Evolutionary conservation across 2,888 invertebrate genomes (phyloP), one percentile per base, ranked within the genome.

Genomic region (Octonoba sinensis): DNA sequence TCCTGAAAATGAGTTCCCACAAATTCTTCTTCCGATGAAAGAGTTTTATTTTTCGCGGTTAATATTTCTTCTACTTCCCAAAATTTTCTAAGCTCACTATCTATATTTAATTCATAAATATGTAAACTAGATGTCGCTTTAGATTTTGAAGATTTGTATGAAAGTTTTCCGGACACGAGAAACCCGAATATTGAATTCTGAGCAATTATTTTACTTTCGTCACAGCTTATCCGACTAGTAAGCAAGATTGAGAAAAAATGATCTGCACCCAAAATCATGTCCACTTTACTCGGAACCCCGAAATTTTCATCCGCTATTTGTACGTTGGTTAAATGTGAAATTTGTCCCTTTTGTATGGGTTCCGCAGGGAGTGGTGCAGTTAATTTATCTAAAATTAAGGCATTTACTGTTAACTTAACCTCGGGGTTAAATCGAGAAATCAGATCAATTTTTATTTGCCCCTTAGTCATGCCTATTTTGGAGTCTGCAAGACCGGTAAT

Each of bases 41-140:
- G n/a, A n/a, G 3, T 57, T 20, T 57, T 3, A 22, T 2, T 57
- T 57, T 36, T 36, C 8, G 57, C 13, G 3, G 6, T 18, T 20
- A 6, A 11, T 13, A 57, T 22, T 22, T 57, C 57, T 57, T 57
- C 22, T 18, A 57, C 6, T 20, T 57, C 20, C 22, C 20, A 57
- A 57, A 57, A 57, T 3, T 15, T 20, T 57, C 13, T n/a, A 22
- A 20, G 11, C 20, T 57, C 57, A n/a, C 24, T 1, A 57, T 57
- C 22, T 8, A 57, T 18, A 20, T 57, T 57, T 8, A 36, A 36
- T 36, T 57, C 57, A 12, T 57, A 57, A 57, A 57, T 57, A 57
- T 57, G 57, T 3, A 22, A 20, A 12, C 22, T 57, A 22, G 18
- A 6, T 3, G 22, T 8, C 12, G 57, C 20, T 20, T 57, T 20